Conservation (phyloP, 2,797 vertebrate genomes). For the Pseudomugil gertrudae region DNA sequence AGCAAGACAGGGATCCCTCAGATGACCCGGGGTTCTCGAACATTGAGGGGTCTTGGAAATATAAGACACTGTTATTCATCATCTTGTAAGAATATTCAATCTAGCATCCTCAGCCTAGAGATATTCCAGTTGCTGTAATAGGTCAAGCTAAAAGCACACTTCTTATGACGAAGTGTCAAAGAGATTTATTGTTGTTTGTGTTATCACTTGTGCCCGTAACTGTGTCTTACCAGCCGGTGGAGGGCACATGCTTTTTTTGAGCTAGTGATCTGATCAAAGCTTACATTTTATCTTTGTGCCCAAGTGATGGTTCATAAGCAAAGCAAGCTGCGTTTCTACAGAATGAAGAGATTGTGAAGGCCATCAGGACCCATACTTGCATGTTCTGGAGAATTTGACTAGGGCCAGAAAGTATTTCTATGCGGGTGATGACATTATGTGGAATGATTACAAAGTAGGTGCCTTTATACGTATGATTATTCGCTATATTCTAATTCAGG, state of each 20-base stretch:
- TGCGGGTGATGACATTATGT: conserved; percentile 50
- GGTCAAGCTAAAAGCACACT: conserved; percentile 44
- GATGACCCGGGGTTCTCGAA: conserved; percentile 45
- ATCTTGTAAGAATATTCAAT: conserved; percentile 46
- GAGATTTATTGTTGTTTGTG: conserved; percentile 58
- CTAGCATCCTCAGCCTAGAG: conserved; percentile 33
- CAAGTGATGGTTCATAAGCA: conserved; percentile 18
- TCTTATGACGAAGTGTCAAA: conserved; percentile 43
- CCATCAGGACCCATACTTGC: conserved; percentile 19
- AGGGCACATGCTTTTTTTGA: conserved; percentile 6
- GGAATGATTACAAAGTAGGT: conserved; percentile 36
- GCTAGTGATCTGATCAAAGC: conserved; percentile 11
- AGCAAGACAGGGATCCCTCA: conserved; percentile 50
- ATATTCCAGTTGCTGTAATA: conserved; percentile 42
- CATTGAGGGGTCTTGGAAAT: conserved; percentile 41
- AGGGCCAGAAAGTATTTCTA: conserved; percentile 39
- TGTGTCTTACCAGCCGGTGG: conserved; percentile 25
- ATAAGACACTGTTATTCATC: conserved; percentile 65
- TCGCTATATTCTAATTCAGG: conserved; percentile 42
- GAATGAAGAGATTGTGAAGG: conserved; percentile 31
- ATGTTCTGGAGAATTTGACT: conserved; percentile 33
- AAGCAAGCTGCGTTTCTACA: conserved; percentile 13
- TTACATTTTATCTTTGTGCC: conserved; percentile 15
- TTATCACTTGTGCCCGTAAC: conserved; percentile 30
- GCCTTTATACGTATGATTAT: conserved; percentile 47